Percentiles rank a stretch among this genome's conserved stretches.
Conservation (phyloP, 2,113 vertebrate genomes). For the Hippocampus mohnikei region DNA sequence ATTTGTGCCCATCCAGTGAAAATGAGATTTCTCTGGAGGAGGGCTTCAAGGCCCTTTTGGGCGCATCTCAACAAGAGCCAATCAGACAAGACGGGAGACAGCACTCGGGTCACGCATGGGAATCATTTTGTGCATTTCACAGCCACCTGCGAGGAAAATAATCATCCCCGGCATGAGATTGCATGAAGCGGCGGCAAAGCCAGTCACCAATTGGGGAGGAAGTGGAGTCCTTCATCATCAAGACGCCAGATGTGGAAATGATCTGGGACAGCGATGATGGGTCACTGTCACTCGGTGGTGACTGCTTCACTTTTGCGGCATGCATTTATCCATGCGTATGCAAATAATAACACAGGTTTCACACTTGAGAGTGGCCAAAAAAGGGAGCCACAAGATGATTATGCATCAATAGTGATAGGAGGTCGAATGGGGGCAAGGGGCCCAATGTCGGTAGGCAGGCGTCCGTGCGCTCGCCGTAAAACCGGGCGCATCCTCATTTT, state of each 20-base stretch:
- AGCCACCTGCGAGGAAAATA: slow-evolving; percentile 5
- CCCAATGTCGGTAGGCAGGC: too few relatives aligned
- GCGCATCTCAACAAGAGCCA: slow-evolving; percentile 1
- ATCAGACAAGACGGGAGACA: background rate
- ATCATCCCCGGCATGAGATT: background rate
- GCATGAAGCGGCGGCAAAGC: background rate
- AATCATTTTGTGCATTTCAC: slow-evolving; percentile 1
- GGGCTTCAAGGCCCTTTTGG: background rate
- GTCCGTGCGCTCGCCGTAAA: too few relatives aligned
- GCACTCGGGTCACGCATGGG: background rate
- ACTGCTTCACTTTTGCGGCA: slow-evolving; percentile 27
- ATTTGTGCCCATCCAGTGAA: background rate
- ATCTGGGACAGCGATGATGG: background rate
- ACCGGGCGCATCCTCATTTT: too few relatives aligned
- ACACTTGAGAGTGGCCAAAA: background rate
- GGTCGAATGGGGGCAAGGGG: too few relatives aligned
- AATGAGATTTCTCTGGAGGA: background rate
- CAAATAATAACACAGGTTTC: background rate
- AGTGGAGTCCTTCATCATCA: background rate
- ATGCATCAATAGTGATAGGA: too few relatives aligned
- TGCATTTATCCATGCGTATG: slow-evolving; percentile 39
- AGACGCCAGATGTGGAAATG: background rate
- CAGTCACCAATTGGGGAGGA: background rate
- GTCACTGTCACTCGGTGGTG: background rate
- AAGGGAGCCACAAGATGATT: slow-evolving; percentile 1